phyloP scores from a whole-genome alignment of 2,888 invertebrate species.

The Lasioglossum leucozonium region DNA sequence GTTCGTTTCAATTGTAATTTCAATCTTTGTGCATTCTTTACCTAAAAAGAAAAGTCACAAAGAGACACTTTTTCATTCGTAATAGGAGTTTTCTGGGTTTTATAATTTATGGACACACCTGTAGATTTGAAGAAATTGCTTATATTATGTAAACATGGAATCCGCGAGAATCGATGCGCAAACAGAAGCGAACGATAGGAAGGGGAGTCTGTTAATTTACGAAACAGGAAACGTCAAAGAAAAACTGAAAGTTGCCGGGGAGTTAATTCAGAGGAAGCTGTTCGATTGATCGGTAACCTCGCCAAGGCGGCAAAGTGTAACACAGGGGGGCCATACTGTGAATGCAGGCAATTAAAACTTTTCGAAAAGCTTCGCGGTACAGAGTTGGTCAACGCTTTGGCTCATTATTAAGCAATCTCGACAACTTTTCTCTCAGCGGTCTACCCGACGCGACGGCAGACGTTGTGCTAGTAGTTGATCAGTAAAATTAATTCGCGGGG shows the following conservation, averaged over 20 bases:
- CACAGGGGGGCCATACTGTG: conserved; percentile 17
- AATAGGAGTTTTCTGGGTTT: no score
- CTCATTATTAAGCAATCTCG: conserved; percentile 52
- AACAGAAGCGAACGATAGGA: not conserved
- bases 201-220: conserved; percentile 1
- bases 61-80: not conserved
- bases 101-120: no score
- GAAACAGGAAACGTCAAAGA: not conserved
- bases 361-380: conserved; percentile 54
- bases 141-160: not conserved
- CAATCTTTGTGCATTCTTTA: not conserved
- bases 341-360: conserved; percentile 77
- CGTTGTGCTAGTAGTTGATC: conserved; percentile 10
- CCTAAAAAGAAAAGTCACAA: no score
- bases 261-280: conserved; percentile 24
- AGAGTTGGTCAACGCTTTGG: conserved; percentile 32
- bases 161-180: not conserved
- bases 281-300: conserved; percentile 44
- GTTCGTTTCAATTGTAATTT: not conserved
- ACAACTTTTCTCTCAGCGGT: conserved; percentile 46
- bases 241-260: conserved; percentile 26
- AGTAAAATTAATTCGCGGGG: not conserved
- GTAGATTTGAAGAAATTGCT: no score
- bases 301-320: conserved; percentile 30
- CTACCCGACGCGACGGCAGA: conserved; percentile 5